Conservation (phyloP, 2,888 invertebrate genomes). For the Papilio demoleus region DNA sequence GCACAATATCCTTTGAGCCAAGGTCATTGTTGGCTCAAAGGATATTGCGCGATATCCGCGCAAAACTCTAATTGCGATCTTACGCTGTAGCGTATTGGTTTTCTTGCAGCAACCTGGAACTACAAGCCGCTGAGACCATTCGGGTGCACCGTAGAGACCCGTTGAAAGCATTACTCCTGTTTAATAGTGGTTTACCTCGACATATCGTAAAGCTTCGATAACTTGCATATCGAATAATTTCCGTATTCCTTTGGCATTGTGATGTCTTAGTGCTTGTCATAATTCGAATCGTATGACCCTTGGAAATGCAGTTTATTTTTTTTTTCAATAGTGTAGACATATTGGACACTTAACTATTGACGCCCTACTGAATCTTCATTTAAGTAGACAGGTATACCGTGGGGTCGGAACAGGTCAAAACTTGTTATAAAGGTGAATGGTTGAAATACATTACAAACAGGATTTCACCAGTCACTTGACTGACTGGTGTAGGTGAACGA, state of each 20-base stretch:
- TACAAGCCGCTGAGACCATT: no score
- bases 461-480: constrained; percentile 4
- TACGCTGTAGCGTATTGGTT: neutral
- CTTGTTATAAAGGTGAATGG: constrained; percentile 26
- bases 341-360: no score
- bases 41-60: constrained; percentile 30
- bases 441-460: constrained; percentile 29
- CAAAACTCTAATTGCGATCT: neutral
- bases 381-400: constrained; percentile 1
- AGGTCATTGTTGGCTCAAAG: constrained; percentile 19
- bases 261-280: no score
- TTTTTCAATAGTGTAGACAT: no score
- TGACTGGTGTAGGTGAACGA: constrained; percentile 29
- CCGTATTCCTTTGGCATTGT: no score
- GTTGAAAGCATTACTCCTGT: constrained; percentile 1
- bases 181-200: constrained; percentile 16
- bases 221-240: no score
- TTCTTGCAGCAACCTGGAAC: no score
- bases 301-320: no score
- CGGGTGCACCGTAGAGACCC: no score
- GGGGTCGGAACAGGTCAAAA: constrained; percentile 31
- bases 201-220: no score
- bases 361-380: neutral
- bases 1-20: constrained; percentile 28
- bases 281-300: no score